phyloP scores from a whole-genome alignment of 2,113 vertebrate genomes.

The Scatophagus argus region DNA sequence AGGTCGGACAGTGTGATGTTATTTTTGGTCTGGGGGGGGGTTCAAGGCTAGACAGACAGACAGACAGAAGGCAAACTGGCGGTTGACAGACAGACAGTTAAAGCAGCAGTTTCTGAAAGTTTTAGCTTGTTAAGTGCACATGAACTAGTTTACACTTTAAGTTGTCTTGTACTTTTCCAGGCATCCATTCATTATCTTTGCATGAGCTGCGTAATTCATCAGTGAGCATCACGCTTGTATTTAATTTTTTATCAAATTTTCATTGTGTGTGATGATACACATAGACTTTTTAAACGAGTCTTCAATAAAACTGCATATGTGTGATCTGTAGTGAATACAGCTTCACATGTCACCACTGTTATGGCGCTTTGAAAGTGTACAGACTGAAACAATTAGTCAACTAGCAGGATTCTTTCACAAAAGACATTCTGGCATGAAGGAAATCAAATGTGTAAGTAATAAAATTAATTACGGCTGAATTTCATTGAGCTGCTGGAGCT shows the following conservation, averaged over 20 bases:
- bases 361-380: not conserved
- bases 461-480: no score
- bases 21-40: slow-evolving; percentile 71
- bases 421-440: not conserved
- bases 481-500: no score
- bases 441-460: not conserved
- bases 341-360: not conserved
- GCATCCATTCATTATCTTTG: not conserved
- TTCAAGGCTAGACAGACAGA: slow-evolving; percentile 59
- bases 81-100: not conserved
- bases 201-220: not conserved
- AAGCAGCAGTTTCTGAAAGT: not conserved
- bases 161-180: not conserved
- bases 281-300: not conserved
- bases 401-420: not conserved
- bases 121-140: not conserved
- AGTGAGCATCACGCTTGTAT: not conserved
- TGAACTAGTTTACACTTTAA: not conserved
- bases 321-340: not conserved
- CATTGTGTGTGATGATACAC: not conserved
- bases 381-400: not conserved
- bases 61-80: slow-evolving; percentile 39
- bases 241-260: not conserved
- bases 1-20: slow-evolving; percentile 67
- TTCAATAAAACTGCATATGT: not conserved